Percentiles rank a stretch among this genome's conserved stretches.
phyloP scores from a whole-genome alignment of 2,888 invertebrate species.

The Seira musarum region DNA sequence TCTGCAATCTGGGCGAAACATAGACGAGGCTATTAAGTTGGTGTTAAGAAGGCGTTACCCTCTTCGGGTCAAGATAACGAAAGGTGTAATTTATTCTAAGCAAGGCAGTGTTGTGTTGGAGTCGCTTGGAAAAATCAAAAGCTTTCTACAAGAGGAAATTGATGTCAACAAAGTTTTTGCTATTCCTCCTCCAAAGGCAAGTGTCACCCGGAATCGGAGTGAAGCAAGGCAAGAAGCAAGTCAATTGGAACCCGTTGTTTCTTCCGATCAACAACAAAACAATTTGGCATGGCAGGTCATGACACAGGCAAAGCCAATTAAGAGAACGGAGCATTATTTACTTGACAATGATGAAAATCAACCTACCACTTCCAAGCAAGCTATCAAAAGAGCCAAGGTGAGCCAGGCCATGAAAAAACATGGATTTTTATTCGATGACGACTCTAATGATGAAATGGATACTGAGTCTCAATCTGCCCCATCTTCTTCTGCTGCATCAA shows the following conservation, averaged over 20 bases:
- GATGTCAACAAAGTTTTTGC: background rate
- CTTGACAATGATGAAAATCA: background rate
- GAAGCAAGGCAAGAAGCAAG: background rate
- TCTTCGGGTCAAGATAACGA: background rate
- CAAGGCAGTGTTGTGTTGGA: background rate
- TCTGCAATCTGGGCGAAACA: background rate
- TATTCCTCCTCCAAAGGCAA: background rate
- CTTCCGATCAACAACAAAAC: background rate
- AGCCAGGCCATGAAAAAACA: no score
- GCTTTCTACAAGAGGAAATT: constrained; percentile 3
- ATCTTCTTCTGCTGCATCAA: no score
- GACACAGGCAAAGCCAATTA: background rate
- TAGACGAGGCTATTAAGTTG: background rate
- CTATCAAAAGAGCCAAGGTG: background rate
- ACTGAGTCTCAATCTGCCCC: no score
- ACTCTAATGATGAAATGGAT: no score
- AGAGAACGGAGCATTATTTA: background rate
- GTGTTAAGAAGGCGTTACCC: constrained; percentile 13
- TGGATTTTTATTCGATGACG: no score
- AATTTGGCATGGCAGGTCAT: background rate
- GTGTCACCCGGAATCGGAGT: background rate
- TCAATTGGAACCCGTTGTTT: background rate
- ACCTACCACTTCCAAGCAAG: background rate
- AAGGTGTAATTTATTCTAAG: constrained; percentile 7
- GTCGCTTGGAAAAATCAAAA: background rate